Evolutionary conservation across 2,888 invertebrate species (phyloP), one percentile per base, ranked within the genome.

Genomic region (Ectemnius lituratus): DNA sequence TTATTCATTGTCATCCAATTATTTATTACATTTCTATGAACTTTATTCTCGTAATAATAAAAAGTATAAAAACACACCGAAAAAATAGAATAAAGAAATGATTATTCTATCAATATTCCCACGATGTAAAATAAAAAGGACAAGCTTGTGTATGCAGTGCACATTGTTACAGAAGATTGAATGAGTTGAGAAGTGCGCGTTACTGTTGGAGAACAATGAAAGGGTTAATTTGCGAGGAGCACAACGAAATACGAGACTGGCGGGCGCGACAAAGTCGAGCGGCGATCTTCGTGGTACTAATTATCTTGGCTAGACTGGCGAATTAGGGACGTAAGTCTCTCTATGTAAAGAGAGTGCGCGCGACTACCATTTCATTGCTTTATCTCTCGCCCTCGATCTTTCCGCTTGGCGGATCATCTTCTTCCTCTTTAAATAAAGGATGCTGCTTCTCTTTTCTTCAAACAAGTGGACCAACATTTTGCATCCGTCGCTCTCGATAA

Each of bases 281-380:
- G 76, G 73, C 72, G 68, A 67, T 66, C 73, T 66, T 62, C 52
- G 52, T 5, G 52, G 52, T 14, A 85, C 84, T 86, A 86, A 85
- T 85, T 82, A 82, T 80, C 78, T 61, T 71, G 85, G 81, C 81
- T 84, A 76, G 86, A 84, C 82, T 37, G 37, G 79, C 80, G 78
- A 85, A 84, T 84, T 84, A 82, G 75, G 84, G 75, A 70, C 81
- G 80, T 78, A 74, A 52, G 52, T 16, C n/a, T 0, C 52, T 52
- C 52, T 65, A 63, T 62, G 67, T 47, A 52, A 61, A 56, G 60
- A 58, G 70, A 58, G 65, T 64, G 52, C 78, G n/a, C 78, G 67
- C 78, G 67, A 69, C 71, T 73, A 37, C 70, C 75, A 61, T 67
- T 62, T 62, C 11, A 37, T 37, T 37, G 37, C 52, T 4, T 52